Conservation (phyloP, 2,113 vertebrate genomes). For the Stegastes partitus region DNA sequence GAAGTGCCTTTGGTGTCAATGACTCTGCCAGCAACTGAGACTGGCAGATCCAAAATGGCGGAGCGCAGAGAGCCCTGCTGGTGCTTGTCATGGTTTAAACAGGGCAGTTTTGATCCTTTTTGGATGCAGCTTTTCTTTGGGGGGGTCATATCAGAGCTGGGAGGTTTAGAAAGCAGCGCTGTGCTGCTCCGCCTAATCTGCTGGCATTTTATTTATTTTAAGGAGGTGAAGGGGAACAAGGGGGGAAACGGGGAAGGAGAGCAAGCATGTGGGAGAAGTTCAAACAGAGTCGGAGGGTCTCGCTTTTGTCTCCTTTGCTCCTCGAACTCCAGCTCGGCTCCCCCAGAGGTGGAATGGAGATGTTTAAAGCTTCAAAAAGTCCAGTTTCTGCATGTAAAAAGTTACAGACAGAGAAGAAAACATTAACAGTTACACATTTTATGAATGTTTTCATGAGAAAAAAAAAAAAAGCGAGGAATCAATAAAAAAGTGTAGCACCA, state of each 20-base stretch:
- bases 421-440: background rate
- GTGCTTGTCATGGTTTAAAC: slow-evolving; percentile 68
- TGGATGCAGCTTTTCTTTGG: slow-evolving; percentile 54
- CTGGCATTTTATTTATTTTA: slow-evolving; percentile 52
- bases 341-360: slow-evolving; percentile 43
- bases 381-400: slow-evolving; percentile 51
- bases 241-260: background rate
- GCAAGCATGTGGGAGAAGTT: slow-evolving; percentile 47
- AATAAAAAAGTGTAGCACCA: slow-evolving; percentile 48
- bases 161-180: slow-evolving; percentile 5
- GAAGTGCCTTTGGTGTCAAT: slow-evolving; percentile 81
- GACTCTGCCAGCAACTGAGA: slow-evolving; percentile 79
- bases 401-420: background rate
- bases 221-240: background rate
- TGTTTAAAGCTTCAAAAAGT: slow-evolving; percentile 29
- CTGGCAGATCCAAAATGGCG: slow-evolving; percentile 83
- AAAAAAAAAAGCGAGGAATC: background rate
- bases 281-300: slow-evolving; percentile 27
- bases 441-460: too few relatives aligned
- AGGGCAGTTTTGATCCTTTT: slow-evolving; percentile 69
- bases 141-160: slow-evolving; percentile 44
- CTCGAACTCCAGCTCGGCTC: slow-evolving; percentile 50
- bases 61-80: slow-evolving; percentile 69
- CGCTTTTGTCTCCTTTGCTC: slow-evolving; percentile 34
- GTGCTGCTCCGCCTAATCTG: slow-evolving; percentile 40